Evolutionary conservation across 30 jellyfish, hydroid and myxozoan genomes (phyloP).

Genomic region (Pelagia noctiluca): DNA sequence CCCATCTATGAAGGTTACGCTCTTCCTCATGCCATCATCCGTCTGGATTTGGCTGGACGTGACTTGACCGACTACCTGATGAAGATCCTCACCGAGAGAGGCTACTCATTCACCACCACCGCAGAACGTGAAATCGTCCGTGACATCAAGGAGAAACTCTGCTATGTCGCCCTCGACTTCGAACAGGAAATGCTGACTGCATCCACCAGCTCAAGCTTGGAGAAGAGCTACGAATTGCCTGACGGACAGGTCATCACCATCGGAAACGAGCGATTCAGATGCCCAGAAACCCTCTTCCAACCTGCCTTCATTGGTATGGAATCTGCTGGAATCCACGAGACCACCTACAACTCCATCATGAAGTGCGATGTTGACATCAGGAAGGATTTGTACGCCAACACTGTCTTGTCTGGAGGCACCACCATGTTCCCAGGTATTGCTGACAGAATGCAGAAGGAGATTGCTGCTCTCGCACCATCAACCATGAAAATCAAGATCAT

Average conservation of each 20-base stretch:
- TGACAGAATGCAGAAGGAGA: too few relatives aligned
- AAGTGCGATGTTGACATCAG: conserved; percentile 99
- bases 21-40: conserved; percentile 99
- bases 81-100: conserved; percentile 99
- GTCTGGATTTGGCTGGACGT: conserved; percentile 99
- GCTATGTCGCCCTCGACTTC: conserved; percentile 99
- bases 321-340: conserved; percentile 99
- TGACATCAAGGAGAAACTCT: conserved; percentile 99
- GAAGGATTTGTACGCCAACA: conserved; percentile 99
- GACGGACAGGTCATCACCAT: conserved; percentile 99
- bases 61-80: conserved; percentile 99
- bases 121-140: conserved; percentile 99
- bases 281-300: conserved; percentile 99
- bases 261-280: conserved; percentile 99
- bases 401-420: conserved; percentile 99
- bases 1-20: conserved; percentile 99
- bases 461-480: too few relatives aligned
- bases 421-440: too few relatives aligned
- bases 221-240: conserved; percentile 99
- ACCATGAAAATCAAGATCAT: too few relatives aligned
- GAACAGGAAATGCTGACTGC: conserved; percentile 99
- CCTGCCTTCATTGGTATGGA: conserved; percentile 99
- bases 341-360: conserved; percentile 99
- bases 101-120: conserved; percentile 99
- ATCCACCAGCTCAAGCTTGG: conserved; percentile 99